These are phyloP conservation scores for Arbacia lixula DNA, from an alignment of 53 echinoderm and acorn worm species.

Conservation along the genomic window DNA sequence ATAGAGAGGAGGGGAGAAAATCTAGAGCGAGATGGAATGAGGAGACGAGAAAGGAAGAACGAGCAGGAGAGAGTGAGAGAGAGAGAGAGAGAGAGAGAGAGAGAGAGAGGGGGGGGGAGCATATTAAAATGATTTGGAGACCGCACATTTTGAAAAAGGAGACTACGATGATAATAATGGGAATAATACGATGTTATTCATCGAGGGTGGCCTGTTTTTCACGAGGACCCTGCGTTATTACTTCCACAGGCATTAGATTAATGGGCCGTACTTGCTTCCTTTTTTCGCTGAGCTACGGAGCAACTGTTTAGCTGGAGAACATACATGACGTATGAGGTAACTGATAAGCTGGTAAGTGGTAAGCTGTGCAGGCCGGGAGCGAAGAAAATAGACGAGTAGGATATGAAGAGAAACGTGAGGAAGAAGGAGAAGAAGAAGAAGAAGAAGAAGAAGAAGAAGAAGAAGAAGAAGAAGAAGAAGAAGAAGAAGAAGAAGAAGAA, in stretches of 20 bases:
- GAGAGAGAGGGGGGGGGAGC: not conserved
- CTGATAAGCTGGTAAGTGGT: no score
- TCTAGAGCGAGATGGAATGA: not conserved
- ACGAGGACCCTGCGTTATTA: no score
- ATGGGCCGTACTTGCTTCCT: no score
- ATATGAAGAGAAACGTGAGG: not conserved
- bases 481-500: not conserved
- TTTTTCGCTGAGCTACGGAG: no score
- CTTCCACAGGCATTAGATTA: no score
- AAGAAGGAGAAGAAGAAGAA: not conserved
- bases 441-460: not conserved
- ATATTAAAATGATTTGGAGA: not conserved
- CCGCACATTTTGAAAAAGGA: no score
- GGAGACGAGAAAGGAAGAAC: not conserved
- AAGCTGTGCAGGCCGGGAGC: not conserved
- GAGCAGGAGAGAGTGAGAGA: not conserved
- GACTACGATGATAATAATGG: no score
- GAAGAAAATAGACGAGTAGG: not conserved
- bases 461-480: not conserved
- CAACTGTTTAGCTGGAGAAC: no score
- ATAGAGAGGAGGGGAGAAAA: not conserved
- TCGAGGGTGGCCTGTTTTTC: no score
- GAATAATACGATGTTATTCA: no score
- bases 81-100: not conserved
- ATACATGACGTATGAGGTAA: no score